Conservation (phyloP, 2,797 vertebrate species). For the Manis javanica region DNA sequence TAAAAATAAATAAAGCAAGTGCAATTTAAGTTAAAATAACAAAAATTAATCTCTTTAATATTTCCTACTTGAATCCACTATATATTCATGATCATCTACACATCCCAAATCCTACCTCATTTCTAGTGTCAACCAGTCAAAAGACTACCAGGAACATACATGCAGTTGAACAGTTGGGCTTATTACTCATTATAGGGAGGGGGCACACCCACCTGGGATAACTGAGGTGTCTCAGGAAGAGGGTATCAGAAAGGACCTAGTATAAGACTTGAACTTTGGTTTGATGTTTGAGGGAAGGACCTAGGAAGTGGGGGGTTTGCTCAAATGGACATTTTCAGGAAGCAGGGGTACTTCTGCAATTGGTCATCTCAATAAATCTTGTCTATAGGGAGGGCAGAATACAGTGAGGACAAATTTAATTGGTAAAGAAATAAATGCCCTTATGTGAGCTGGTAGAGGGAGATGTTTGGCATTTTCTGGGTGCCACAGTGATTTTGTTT, state of each 20-base stretch:
- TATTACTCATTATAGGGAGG: background rate
- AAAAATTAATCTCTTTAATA: background rate
- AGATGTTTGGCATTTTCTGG: background rate
- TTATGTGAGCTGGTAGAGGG: background rate
- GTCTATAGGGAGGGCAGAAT: background rate
- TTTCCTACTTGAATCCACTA: background rate
- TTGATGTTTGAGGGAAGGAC: background rate
- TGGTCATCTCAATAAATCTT: background rate
- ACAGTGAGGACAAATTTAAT: fast-evolving
- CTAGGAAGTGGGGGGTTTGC: background rate
- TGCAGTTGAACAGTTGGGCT: background rate
- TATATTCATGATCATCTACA: background rate
- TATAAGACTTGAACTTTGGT: background rate
- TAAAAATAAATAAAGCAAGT: background rate
- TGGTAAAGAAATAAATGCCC: background rate
- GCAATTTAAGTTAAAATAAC: background rate
- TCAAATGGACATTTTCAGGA: background rate
- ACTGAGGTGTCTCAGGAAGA: background rate
- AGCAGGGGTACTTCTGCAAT: background rate
- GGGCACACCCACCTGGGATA: background rate
- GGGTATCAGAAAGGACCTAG: background rate
- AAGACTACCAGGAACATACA: background rate
- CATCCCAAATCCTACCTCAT: background rate
- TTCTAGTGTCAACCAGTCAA: background rate
- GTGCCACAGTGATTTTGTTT: background rate